A percentile compares a stretch with the other conserved stretches of the same genome.
Conservation (phyloP, 2,888 invertebrate species). For the Drosophila bunnanda region DNA sequence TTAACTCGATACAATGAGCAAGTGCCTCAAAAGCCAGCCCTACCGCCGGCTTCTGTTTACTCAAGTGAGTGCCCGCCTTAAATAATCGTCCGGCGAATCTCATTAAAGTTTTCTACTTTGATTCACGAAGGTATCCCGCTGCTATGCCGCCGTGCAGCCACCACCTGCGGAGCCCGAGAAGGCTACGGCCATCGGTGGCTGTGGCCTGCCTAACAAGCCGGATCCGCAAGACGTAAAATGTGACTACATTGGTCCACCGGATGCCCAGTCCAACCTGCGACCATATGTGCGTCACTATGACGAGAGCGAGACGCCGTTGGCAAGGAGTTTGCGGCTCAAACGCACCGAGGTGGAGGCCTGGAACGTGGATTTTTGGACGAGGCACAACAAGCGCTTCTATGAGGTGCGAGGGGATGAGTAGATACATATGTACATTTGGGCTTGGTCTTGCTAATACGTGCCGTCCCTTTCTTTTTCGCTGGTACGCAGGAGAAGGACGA, state of each 20-base stretch:
- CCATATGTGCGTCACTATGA: slow-evolving; percentile 89
- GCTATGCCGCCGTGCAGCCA: slow-evolving; percentile 21
- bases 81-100: background rate
- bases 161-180: background rate
- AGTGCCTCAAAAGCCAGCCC: slow-evolving; percentile 15
- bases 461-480: slow-evolving; percentile 62
- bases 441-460: background rate
- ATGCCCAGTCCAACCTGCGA: slow-evolving; percentile 91
- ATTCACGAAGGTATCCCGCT: slow-evolving; percentile 16
- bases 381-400: slow-evolving; percentile 91
- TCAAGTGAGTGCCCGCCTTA: slow-evolving; percentile 16
- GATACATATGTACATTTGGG: too few species aligned
- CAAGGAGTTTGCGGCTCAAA: slow-evolving; percentile 87
- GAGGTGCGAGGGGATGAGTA: slow-evolving; percentile 85
- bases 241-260: slow-evolving; percentile 87
- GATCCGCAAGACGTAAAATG: slow-evolving; percentile 69
- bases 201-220: slow-evolving; percentile 74
- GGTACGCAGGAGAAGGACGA: slow-evolving; percentile 86
- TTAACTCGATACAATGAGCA: slow-evolving; percentile 20
- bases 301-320: slow-evolving; percentile 88
- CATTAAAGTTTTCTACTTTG: background rate
- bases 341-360: slow-evolving; percentile 90
- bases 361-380: slow-evolving; percentile 94
- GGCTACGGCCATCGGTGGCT: slow-evolving; percentile 24
- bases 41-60: slow-evolving; percentile 9